Evolutionary conservation across 2,113 vertebrate species (phyloP).

Genomic region (Glaucidium brasilianum): DNA sequence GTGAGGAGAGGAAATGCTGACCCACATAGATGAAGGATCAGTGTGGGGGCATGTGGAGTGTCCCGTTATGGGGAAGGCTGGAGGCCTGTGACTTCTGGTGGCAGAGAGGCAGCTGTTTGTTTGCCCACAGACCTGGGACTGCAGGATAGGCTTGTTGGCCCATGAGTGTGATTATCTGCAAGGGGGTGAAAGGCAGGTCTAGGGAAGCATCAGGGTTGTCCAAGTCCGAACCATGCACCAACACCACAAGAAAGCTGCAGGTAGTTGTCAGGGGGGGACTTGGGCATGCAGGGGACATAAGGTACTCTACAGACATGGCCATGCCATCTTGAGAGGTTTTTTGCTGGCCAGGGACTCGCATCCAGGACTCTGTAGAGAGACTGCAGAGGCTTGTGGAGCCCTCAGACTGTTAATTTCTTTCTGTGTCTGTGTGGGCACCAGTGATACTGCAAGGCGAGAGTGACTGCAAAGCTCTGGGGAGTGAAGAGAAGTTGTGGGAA

Average conservation of each 20-base stretch:
- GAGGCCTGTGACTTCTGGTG: not conserved
- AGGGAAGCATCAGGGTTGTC: not conserved
- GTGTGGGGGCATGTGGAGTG: not conserved
- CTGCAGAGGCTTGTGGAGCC: not conserved
- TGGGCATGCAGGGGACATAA: not conserved
- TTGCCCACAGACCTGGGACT: not conserved
- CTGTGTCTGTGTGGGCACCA: not conserved
- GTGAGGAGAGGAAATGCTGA: not conserved
- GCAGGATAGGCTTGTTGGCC: not conserved
- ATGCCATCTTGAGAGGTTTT: not conserved
- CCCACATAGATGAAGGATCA: fast-evolving
- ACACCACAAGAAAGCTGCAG: not conserved
- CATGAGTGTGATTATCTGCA: fast-evolving
- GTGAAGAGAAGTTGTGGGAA: not conserved
- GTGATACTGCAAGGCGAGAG: not conserved
- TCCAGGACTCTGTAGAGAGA: not conserved
- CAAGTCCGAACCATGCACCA: fast-evolving
- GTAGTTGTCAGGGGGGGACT: fast-evolving
- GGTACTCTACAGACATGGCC: not conserved
- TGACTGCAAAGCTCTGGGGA: not conserved
- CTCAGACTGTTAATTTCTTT: not conserved
- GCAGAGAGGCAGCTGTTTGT: not conserved
- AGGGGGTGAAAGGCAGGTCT: not conserved
- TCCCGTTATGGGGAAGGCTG: not conserved
- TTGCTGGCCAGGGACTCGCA: not conserved